A percentile compares a stretch with the other conserved stretches of the same genome.
Evolutionary conservation across 2,888 invertebrate species (phyloP).

Genomic region (Troides aeacus): DNA sequence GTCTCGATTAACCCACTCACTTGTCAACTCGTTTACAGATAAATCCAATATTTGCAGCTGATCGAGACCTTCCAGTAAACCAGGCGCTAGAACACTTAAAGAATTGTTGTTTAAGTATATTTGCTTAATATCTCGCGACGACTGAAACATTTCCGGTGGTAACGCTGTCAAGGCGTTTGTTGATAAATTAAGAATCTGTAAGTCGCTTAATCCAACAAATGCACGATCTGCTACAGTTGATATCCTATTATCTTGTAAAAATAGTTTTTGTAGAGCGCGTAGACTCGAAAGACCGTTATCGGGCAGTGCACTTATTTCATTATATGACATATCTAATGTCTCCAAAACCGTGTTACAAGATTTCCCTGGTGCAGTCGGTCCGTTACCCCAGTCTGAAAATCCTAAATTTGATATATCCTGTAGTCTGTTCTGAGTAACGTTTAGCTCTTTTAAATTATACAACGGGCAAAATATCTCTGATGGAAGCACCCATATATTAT

Average conservation of each 20-base stretch:
- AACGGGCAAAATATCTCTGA: conserved; percentile 86
- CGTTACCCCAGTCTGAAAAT: conserved; percentile 86
- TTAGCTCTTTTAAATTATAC: conserved; percentile 83
- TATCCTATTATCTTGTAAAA: conserved; percentile 88
- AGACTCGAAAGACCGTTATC: conserved; percentile 86
- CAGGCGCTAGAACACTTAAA: conserved; percentile 86
- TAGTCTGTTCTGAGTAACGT: conserved; percentile 87
- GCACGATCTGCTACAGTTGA: conserved; percentile 87
- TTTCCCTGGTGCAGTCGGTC: conserved; percentile 83
- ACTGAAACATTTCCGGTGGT: conserved; percentile 88
- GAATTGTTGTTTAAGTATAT: conserved; percentile 89
- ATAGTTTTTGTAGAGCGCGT: conserved; percentile 84
- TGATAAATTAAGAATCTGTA: conserved; percentile 87
- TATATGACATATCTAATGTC: conserved; percentile 85
- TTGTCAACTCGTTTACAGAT: conserved; percentile 87
- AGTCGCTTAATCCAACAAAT: conserved; percentile 83
- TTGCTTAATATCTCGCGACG: conserved; percentile 85
- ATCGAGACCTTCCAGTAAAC: conserved; percentile 85
- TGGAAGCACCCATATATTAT: conserved; percentile 88
- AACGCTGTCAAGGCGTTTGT: conserved; percentile 88
- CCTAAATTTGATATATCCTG: conserved; percentile 88
- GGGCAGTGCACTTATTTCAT: conserved; percentile 85
- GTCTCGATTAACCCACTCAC: conserved; percentile 87
- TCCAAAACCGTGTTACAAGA: conserved; percentile 86
- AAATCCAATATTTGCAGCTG: conserved; percentile 87